These are phyloP conservation scores for Heliocidaris erythrogramma DNA, from an alignment of 35 echinoderm and acorn worm genomes.

Conservation along the genomic window DNA sequence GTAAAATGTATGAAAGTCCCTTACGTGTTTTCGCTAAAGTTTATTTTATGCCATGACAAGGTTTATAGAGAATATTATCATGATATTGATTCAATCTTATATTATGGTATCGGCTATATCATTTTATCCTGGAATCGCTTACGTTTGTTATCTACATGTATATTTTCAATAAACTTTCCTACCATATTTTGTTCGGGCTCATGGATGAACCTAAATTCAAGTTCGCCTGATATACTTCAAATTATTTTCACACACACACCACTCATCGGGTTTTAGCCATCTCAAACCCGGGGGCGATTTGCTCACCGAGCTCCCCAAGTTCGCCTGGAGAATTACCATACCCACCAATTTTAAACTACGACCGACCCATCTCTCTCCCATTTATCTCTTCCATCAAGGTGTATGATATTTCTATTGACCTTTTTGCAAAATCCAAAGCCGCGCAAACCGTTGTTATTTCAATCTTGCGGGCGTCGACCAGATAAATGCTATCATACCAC, in stretches of 20 bases:
- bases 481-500: neutral
- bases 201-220: neutral
- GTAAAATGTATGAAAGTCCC: no score
- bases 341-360: neutral
- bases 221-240: neutral
- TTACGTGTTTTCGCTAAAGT: no score
- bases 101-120: no score
- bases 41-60: no score
- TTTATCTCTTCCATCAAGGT: neutral
- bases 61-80: no score
- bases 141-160: no score
- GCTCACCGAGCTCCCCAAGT: conserved; percentile 13
- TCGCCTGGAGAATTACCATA: neutral
- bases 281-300: neutral
- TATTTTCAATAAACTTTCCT: no score
- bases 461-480: neutral
- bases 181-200: neutral
- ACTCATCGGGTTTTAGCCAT: neutral
- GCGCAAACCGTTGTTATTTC: neutral
- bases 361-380: neutral
- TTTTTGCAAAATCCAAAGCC: neutral
- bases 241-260: conserved; percentile 17
- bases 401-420: neutral
- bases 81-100: no score
- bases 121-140: no score